phyloP scores from a whole-genome alignment of 2,797 vertebrate species.

The Epinephelus awoara region DNA sequence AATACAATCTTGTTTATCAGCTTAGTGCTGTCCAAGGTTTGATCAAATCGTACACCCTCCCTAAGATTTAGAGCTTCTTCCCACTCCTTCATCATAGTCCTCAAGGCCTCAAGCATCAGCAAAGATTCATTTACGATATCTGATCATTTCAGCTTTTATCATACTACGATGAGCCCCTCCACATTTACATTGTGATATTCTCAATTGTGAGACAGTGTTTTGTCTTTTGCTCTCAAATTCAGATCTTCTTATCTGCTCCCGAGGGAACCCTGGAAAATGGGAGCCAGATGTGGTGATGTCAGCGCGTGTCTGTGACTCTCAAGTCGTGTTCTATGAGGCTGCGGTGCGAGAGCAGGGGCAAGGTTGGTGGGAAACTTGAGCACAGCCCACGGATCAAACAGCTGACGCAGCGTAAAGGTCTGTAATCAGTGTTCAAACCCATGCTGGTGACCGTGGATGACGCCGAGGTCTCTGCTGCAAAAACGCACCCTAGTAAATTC shows the following conservation, averaged over 20 bases:
- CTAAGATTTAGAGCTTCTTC: not conserved
- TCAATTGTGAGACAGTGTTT: conserved; percentile 17
- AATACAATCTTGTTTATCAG: not conserved
- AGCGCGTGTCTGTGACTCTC: conserved; percentile 60
- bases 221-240: conserved; percentile 38
- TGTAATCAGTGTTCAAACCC: conserved; percentile 64
- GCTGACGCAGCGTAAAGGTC: conserved; percentile 58
- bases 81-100: not conserved
- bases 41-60: not conserved
- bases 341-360: conserved; percentile 45
- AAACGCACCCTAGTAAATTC: conserved; percentile 44
- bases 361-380: conserved; percentile 60
- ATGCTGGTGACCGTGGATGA: conserved; percentile 29
- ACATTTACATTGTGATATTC: not conserved
- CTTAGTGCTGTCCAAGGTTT: not conserved
- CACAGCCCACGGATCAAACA: conserved; percentile 38
- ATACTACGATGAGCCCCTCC: not conserved
- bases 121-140: not conserved
- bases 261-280: conserved; percentile 67
- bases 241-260: conserved; percentile 54
- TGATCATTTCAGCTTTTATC: conserved; percentile 1
- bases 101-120: not conserved
- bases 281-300: conserved; percentile 84
- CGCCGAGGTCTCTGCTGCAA: conserved; percentile 18
- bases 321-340: conserved; percentile 48